Base-by-base conservation (phyloP, 2,113 vertebrate species). In the Odontesthes bonariensis region DNA sequence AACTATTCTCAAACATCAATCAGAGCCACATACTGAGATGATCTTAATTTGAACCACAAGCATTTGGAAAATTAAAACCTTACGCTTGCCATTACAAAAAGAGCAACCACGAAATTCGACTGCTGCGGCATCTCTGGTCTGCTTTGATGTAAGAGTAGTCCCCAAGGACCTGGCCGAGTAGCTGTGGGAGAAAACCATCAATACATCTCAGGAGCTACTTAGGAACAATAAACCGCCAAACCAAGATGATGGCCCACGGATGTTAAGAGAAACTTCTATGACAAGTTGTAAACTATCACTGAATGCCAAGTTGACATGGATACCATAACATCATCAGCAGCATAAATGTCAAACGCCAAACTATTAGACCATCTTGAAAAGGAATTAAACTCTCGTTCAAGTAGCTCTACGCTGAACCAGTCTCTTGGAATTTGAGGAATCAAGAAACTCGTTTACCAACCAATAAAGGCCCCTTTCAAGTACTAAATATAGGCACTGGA, bases 61-160 rank as follows among this genome's bases (percentile, higher is more conserved):
- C 85, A 92, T 93, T 93, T 85, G 71, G 89, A 92, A 94, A 94
- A 94, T 94, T 92, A 93, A 93, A 93, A 93, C 91, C 91, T 89
- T 90, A 77, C 68, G 83, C 82, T 80, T 90, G 79, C 73, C 82
- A 86, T 91, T 81, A 91, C 81, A 72, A 73, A 76, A 80, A 77
- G 58, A 61, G 75, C 75, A 81, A 92, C 91, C 89, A 73, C 90
- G 88, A 87, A 89, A 91, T 89, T 92, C 52, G 16, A 89, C 86
- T 90, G 88, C 87, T 84, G 86, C 80, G 76, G 88, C 73, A 53
- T 86, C 81, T 86, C 66, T 80, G 82, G 51, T 75, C 64, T 54
- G 73, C 92, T 93, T 92, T 94, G 90, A 93, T 91, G 88, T 91
- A 69, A 76, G 78, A 90, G 84, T 74, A 76, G 86, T 86, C 87